These are phyloP conservation scores for Andrena fulva DNA, from an alignment of 2,888 invertebrate genomes.

Conservation along the genomic window DNA sequence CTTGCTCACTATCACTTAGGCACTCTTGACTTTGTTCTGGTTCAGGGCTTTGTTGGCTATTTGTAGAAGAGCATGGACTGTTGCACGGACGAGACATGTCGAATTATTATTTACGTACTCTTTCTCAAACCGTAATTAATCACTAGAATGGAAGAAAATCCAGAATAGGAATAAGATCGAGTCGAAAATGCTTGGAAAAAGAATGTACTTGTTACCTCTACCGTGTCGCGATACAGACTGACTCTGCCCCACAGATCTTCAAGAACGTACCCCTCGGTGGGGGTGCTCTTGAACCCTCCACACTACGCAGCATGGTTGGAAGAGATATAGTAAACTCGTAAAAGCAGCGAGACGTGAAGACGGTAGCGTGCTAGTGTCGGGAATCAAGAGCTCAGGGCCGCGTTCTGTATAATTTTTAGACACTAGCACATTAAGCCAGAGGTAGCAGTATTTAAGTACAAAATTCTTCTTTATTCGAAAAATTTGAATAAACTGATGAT, in stretches of 20 bases:
- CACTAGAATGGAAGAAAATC: background rate
- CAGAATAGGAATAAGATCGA: background rate
- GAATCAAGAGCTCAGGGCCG: slow-evolving; percentile 1
- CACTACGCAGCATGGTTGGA: background rate
- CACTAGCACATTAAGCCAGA: too few relatives aligned
- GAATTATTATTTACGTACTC: background rate
- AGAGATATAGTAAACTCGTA: slow-evolving; percentile 8
- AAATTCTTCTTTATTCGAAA: too few relatives aligned
- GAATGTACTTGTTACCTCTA: background rate
- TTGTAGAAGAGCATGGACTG: slow-evolving; percentile 1
- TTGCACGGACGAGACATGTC: background rate
- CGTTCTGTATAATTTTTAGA: background rate
- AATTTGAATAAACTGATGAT: too few relatives aligned
- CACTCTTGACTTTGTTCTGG: background rate
- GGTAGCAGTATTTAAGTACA: too few relatives aligned
- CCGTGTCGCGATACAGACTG: slow-evolving; percentile 6
- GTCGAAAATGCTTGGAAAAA: background rate
- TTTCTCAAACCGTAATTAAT: background rate
- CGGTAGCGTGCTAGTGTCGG: background rate
- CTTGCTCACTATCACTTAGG: background rate
- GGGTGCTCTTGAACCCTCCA: slow-evolving; percentile 13
- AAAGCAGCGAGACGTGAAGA: slow-evolving; percentile 6
- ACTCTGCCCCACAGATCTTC: background rate
- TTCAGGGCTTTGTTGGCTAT: background rate
- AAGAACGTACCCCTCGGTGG: slow-evolving; percentile 10